Percentiles rank a stretch among this genome's conserved stretches.
These are phyloP conservation scores for Rhyzopertha dominica DNA, from an alignment of 1,140 invertebrate genomes.

Conservation along the genomic window DNA sequence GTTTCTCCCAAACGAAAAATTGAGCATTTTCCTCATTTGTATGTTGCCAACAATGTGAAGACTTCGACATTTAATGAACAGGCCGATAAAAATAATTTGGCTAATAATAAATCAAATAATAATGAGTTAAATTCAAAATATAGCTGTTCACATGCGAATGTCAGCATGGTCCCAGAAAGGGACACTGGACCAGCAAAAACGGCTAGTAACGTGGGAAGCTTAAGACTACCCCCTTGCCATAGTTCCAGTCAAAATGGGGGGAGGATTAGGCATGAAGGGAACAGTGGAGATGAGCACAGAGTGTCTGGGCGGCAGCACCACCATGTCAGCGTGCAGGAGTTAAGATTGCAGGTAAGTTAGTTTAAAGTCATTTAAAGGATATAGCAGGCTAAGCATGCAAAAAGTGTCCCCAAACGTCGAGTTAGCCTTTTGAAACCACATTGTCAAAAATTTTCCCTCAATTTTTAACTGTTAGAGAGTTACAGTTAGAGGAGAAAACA, in stretches of 20 bases:
- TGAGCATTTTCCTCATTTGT: slow-evolving; percentile 42
- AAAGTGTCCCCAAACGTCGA: too few species aligned
- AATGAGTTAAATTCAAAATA: slow-evolving; percentile 36
- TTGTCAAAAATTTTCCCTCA: too few species aligned
- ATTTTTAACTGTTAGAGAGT: too few species aligned
- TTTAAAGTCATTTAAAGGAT: slow-evolving; percentile 31
- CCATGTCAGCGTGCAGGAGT: slow-evolving; percentile 60
- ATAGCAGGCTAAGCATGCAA: too few species aligned
- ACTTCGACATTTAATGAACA: slow-evolving; percentile 46
- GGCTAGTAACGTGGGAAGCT: slow-evolving; percentile 38
- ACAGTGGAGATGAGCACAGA: slow-evolving; percentile 47
- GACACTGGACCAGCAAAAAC: slow-evolving; percentile 51
- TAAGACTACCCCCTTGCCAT: slow-evolving; percentile 21
- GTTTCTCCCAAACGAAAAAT: slow-evolving; percentile 40
- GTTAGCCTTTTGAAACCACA: too few species aligned
- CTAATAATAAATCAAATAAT: slow-evolving; percentile 42
- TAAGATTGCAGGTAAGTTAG: slow-evolving; percentile 50
- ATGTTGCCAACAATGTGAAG: slow-evolving; percentile 44
- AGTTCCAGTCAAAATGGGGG: slow-evolving; percentile 31
- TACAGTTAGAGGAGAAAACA: too few species aligned
- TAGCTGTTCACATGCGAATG: slow-evolving; percentile 41
- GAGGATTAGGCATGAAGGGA: slow-evolving; percentile 47
- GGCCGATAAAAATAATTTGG: slow-evolving; percentile 41
- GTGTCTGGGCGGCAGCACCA: slow-evolving; percentile 49
- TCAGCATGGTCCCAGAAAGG: slow-evolving; percentile 56